Conservation (phyloP, 1,140 invertebrate species). For the Anoplolepis gracilipes region DNA sequence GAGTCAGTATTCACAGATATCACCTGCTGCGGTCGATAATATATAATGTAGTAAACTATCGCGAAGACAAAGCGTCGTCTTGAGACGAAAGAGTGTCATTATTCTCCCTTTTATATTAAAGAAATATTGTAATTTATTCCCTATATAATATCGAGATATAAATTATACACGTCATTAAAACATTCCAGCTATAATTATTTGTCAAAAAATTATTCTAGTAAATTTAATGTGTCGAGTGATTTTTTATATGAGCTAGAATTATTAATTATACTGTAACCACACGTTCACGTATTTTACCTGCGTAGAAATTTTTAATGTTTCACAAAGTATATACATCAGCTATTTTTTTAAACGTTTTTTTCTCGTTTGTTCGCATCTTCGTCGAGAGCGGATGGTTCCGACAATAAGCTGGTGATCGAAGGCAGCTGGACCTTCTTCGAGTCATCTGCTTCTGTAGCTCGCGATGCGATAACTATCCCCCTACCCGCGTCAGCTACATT, state of each 20-base stretch:
- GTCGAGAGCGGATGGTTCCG: conserved; percentile 63
- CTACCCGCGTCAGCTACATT: conserved; percentile 76
- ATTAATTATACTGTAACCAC: not conserved
- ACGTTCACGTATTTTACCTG: not conserved
- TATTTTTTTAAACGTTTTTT: conserved; percentile 43
- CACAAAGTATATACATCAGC: not conserved
- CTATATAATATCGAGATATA: not conserved
- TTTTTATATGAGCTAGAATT: not conserved
- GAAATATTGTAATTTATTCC: not conserved
- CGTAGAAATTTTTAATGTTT: conserved; percentile 4
- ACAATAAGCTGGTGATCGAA: conserved; percentile 82
- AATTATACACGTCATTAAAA: not conserved
- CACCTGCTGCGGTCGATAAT: conserved; percentile 77
- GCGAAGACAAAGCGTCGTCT: conserved; percentile 67
- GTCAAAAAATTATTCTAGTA: not conserved
- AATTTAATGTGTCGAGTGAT: not conserved
- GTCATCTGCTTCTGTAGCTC: conserved; percentile 82
- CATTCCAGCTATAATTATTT: not conserved
- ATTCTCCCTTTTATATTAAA: conserved; percentile 7
- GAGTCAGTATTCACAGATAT: conserved; percentile 79
- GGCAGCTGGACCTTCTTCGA: conserved; percentile 82
- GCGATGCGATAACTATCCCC: conserved; percentile 82
- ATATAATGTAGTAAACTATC: conserved; percentile 69
- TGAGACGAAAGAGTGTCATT: conserved; percentile 14
- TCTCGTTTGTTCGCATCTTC: conserved; percentile 55